Evolutionary conservation across 2,888 invertebrate genomes (phyloP), one percentile per base, ranked within the genome.

Genomic region (Amitus sp.): DNA sequence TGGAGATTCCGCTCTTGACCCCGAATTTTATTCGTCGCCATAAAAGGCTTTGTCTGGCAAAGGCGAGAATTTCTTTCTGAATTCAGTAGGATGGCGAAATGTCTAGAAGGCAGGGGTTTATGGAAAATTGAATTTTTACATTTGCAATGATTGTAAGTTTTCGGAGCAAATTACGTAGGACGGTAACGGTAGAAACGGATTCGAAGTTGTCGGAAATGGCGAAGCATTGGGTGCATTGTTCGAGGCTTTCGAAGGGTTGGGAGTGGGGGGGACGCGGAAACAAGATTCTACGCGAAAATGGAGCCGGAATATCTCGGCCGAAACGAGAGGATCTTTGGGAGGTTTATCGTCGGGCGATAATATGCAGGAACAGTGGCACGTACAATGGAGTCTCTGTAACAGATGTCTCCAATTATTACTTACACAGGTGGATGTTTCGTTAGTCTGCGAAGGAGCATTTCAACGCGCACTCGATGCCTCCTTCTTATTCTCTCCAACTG

Each of bases 381-480:
- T 45, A 55, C 45, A 45, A 54, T 42, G 49, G 54, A 58, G 54
- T 61, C 45, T 51, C 50, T 55, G 55, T 63, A 62, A 66, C 66
- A 61, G 66, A 66, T 66, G 66, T 63, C 63, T 60, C 55, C 63
- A 58, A 66, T 66, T 61, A 60, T 66, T 63, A 56, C 55, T 19
- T 52, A 60, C 45, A 33, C 52, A 30, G 47, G 33, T 28, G 47
- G 18, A 28, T 34, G 34, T 28, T 34, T 30, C 28, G 9, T n/a
- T 27, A 45, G 45, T 27, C 23, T 37, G 37, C 37, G 33, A 33
- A 33, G 42, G 46, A 15, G 30, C 33, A 15, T 46, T 46, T 18
- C 30, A 20, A 46, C 18, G 17, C 2, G 15, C 46, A 9, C 46
- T 33, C 15, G 46, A 23, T 17, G 13, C 46, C 33, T 33, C 12